A percentile compares a stretch with the other conserved stretches of the same genome.
These are phyloP conservation scores for Rhabdomys pumilio DNA, from an alignment of 2,797 vertebrate genomes.

Conservation along the genomic window DNA sequence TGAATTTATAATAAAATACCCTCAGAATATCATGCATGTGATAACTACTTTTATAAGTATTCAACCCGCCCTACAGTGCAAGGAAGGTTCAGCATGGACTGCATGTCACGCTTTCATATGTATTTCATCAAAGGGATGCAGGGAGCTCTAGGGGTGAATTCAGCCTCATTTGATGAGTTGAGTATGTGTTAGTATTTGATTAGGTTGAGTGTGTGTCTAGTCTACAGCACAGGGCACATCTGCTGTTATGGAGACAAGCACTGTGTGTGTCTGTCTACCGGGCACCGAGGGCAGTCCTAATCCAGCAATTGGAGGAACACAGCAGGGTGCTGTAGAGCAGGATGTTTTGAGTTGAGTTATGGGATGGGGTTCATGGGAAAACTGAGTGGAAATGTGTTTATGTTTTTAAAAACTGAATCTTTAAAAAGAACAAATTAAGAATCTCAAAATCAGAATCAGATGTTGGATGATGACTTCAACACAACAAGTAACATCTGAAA, in stretches of 20 bases:
- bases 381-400: conserved; percentile 60
- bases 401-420: conserved; percentile 65
- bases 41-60: conserved; percentile 21
- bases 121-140: conserved; percentile 26
- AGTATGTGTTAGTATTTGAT: neutral
- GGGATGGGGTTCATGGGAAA: conserved; percentile 69
- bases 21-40: conserved; percentile 20
- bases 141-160: neutral
- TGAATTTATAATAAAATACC: conserved; percentile 31
- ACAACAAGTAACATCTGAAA: conserved; percentile 67
- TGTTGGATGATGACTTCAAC: conserved; percentile 67
- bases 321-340: conserved; percentile 7
- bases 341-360: conserved; percentile 63
- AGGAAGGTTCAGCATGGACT: conserved; percentile 1
- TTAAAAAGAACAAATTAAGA: conserved; percentile 78
- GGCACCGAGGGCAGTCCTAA: neutral
- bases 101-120: neutral
- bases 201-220: neutral
- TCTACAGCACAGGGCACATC: neutral
- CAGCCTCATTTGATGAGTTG: neutral
- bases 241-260: conserved; percentile 12
- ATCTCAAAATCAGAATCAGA: conserved; percentile 78
- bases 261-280: neutral
- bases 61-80: conserved; percentile 6
- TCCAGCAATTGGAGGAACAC: neutral